Evolutionary conservation across 2,113 vertebrate genomes (phyloP).

Genomic region (Lasiurus cinereus): DNA sequence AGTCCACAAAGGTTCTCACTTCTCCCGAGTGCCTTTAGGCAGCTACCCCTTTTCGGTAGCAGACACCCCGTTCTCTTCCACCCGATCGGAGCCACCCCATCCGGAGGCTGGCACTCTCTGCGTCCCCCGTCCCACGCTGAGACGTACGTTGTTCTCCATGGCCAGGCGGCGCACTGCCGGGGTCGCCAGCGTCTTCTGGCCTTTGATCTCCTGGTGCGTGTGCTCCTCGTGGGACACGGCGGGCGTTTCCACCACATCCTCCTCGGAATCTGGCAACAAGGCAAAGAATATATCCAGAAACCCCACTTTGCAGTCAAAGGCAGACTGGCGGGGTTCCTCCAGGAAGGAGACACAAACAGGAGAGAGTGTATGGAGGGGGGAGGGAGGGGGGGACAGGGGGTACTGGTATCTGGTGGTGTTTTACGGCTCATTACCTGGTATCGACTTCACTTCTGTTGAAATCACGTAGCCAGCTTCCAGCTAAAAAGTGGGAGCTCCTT

Average conservation of each 20-base stretch:
- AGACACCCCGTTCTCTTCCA: neutral
- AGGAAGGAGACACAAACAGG: neutral
- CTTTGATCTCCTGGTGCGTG: constrained; percentile 98
- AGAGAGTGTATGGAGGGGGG: neutral
- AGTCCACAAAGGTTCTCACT: neutral
- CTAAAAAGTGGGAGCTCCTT: constrained; percentile 14
- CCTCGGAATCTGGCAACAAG: constrained; percentile 90
- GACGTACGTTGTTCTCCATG: constrained; percentile 97
- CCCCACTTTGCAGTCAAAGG: neutral
- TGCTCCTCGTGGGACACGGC: constrained; percentile 96
- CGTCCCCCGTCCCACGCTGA: no score
- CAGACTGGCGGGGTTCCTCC: neutral
- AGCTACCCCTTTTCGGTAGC: neutral
- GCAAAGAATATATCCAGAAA: neutral
- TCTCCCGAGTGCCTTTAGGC: neutral
- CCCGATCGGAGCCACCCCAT: neutral
- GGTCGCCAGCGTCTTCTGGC: constrained; percentile 96
- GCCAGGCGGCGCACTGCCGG: constrained; percentile 97
- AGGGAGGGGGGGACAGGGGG: accelerated
- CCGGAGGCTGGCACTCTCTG: neutral
- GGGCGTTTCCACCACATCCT: constrained; percentile 97
- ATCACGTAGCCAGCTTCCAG: neutral
- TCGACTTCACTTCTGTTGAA: constrained; percentile 6
- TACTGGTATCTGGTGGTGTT: neutral
- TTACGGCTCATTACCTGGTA: neutral